These are phyloP conservation scores for Steatocranus sp. DNA, from an alignment of 2,797 vertebrate genomes.

Conservation along the genomic window DNA sequence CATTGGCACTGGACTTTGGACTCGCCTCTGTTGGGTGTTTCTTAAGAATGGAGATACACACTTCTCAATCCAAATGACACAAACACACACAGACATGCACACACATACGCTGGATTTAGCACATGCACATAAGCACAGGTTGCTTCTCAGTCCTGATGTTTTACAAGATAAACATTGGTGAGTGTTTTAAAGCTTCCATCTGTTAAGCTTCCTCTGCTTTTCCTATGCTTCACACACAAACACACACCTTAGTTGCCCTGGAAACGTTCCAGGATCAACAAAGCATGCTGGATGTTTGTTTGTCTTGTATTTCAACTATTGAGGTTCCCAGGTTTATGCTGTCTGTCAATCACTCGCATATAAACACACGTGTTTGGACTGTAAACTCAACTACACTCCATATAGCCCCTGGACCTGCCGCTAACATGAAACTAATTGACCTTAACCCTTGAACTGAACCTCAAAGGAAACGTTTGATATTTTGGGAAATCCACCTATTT, in stretches of 20 bases:
- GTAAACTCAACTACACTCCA: not conserved
- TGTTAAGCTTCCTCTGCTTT: not conserved
- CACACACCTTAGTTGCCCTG: constrained; percentile 6
- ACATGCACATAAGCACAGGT: not conserved
- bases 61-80: not conserved
- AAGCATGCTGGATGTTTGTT: constrained; percentile 36
- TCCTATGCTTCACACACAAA: not conserved
- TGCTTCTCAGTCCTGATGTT: not conserved
- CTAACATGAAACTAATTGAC: not conserved
- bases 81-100: not conserved
- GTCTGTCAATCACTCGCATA: constrained; percentile 1
- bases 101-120: not conserved
- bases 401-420: not conserved
- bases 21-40: not conserved
- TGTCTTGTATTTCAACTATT: constrained; percentile 13
- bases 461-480: not conserved
- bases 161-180: not conserved
- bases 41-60: constrained; percentile 2
- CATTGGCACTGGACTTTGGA: constrained; percentile 2
- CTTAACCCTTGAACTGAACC: not conserved
- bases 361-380: constrained; percentile 2
- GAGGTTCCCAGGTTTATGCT: constrained; percentile 30
- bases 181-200: constrained; percentile 5
- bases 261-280: constrained; percentile 19
- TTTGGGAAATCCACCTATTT: not conserved